Base-by-base conservation (phyloP, 2,113 vertebrate species). In the Brienomyrus longianalis region DNA sequence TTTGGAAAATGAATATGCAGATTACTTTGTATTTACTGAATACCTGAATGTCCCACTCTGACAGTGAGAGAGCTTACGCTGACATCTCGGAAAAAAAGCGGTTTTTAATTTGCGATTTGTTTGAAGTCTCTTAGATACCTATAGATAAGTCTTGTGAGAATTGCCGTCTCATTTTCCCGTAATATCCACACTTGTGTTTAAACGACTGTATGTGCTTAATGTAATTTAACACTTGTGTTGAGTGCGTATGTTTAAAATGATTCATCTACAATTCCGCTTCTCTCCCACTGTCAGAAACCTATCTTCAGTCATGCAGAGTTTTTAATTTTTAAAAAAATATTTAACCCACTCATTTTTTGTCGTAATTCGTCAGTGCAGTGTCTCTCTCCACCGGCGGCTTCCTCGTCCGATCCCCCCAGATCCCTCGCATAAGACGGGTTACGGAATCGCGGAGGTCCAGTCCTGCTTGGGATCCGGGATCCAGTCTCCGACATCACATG, bases 1-100 rank as follows among this genome's bases (percentile, higher is more conserved):
- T 62, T 88, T 88, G 87, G 87, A 88, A 88, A 88, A 88, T 88
- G 87, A 88, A 88, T 88, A 88, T 88, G 87, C 56, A 88, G 87
- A 88, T 66, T 45, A 45, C 87, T 54, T 27, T 45, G 56, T 66
- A 88, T 88, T 88, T 66, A 45, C 54, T 66, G 87, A 88, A 66
- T 88, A 66, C 54, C 19, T 88, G 35, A 66, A 66, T 88, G 35
- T 66, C 54, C 54, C 50, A 54, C 21, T 59, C 31, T 66, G 87
- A 88, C 56, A 62, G 52, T 7, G 83, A 48, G 21, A 47, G 45
- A 45, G 62, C n/a, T 59, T 87, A 9, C 2, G 39, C 21, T 87
- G 86, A 59, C 54, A 54, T 59, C 54, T 54, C 52, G 3, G 51
- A 10, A 19, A 70, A 50, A 87, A 43, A 43, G 8, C 11, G 47